Conservation (phyloP, 2,113 vertebrate species). For the Rafetus swinhoei region DNA sequence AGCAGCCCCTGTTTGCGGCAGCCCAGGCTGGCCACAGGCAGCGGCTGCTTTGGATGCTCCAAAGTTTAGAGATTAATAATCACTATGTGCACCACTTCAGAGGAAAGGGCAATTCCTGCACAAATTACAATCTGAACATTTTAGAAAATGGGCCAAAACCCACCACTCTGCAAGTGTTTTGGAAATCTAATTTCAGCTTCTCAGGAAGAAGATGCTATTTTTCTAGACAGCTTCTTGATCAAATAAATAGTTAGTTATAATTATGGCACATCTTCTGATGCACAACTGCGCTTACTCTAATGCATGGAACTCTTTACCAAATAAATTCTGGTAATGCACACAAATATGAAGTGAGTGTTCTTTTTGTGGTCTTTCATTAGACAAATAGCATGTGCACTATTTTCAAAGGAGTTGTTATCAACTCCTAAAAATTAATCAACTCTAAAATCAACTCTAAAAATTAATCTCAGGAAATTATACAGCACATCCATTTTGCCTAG, state of each 20-base stretch:
- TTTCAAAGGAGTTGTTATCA: not conserved
- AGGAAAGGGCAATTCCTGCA: not conserved
- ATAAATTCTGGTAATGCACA: not conserved
- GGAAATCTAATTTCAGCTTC: not conserved
- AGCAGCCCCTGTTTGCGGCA: no score
- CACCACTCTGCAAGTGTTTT: not conserved
- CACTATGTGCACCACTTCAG: no score
- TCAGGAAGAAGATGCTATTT: not conserved
- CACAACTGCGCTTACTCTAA: not conserved
- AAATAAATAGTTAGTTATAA: not conserved
- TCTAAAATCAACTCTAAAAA: no score
- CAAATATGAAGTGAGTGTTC: not conserved
- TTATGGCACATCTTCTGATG: not conserved
- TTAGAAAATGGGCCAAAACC: not conserved
- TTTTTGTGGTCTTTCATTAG: not conserved
- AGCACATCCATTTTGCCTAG: conserved; percentile 30
- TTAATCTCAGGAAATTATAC: not conserved
- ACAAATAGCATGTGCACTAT: not conserved
- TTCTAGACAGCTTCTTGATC: not conserved
- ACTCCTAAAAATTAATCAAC: not conserved
- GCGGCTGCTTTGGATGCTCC: no score
- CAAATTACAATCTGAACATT: not conserved
- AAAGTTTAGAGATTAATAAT: no score
- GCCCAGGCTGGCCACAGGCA: no score
- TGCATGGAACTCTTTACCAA: not conserved